Evolutionary conservation across 2,888 invertebrate genomes (phyloP).

Genomic region (Pseudococcus longispinus): DNA sequence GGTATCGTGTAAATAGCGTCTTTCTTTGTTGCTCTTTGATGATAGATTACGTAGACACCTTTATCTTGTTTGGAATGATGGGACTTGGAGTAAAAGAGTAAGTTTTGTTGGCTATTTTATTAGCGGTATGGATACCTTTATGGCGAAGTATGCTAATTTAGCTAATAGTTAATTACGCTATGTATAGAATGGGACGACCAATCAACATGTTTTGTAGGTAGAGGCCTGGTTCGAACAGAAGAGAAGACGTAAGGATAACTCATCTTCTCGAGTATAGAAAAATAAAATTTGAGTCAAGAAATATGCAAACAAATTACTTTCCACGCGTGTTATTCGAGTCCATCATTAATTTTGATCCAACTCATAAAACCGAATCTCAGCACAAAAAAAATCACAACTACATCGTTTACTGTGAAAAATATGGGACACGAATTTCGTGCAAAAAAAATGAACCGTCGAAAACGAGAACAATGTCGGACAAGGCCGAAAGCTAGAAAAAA

Average conservation of each 20-base stretch:
- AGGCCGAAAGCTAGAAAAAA: background rate
- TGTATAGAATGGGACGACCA: background rate
- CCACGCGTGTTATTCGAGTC: background rate
- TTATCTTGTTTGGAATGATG: background rate
- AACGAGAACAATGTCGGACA: background rate
- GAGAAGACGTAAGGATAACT: too few species aligned
- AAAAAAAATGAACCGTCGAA: background rate
- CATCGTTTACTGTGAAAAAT: background rate
- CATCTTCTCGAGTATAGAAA: too few species aligned
- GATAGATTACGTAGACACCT: conserved; percentile 5
- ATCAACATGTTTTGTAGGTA: background rate
- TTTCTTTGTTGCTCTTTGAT: background rate
- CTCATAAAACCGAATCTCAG: background rate
- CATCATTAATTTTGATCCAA: background rate
- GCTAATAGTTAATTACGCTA: background rate
- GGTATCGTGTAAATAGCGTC: background rate
- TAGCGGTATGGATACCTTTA: background rate
- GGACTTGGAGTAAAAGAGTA: background rate
- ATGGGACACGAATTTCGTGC: background rate
- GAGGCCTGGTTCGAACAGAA: too few species aligned
- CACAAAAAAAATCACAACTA: background rate
- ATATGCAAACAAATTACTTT: too few species aligned
- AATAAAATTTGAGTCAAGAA: too few species aligned
- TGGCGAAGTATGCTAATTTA: background rate
- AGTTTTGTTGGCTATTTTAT: background rate